Evolutionary conservation across 2,888 invertebrate genomes (phyloP), one percentile per base, ranked within the genome.

Genomic region (Dynastes tityus): DNA sequence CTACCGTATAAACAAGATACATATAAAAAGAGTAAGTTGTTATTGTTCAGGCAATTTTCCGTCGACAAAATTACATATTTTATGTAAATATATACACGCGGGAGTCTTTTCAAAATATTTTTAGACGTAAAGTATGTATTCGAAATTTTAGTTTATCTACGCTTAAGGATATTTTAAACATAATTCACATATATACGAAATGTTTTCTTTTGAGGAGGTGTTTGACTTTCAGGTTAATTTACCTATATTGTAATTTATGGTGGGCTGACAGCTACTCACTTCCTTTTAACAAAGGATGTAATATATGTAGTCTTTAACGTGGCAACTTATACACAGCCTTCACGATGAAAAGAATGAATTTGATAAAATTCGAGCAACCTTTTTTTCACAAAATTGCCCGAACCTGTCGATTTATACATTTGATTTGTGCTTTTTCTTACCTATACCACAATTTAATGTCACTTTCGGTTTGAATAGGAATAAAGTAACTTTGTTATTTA

Each of bases 11-110:
- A 49, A 68, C 51, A 51, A 68, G 51, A 27, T 68, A 51, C 68
- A 29, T 22, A 68, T 53, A 68, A 68, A 68, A 68, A 68, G 27
- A n/a, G 68, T 49, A 29, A 68, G 51, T 29, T 68, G 68, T 68
- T 68, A 51, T 68, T 68, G 51, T 68, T 68, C 51, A 27, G n/a
- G 51, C 32, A 51, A 68, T 49, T 29, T 68, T 51, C 13, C 51
- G 68, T 68, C 51, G 29, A 27, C 27, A 32, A 51, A 51, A 51
- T 29, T 51, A 68, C 49, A 68, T 68, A 68, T 68, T 68, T 68
- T 51, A 68, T 51, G 51, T 51, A 68, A 68, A 68, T 51, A 51
- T 68, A 51, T 40, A 22, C 68, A 68, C 68, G 68, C 68, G 27
- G 11, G 16, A 16, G 22, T 8, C 55, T 49, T 22, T 37, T 40